These are phyloP conservation scores for Coptotermes formosanus DNA, from an alignment of 1,140 invertebrate genomes.

Conservation along the genomic window DNA sequence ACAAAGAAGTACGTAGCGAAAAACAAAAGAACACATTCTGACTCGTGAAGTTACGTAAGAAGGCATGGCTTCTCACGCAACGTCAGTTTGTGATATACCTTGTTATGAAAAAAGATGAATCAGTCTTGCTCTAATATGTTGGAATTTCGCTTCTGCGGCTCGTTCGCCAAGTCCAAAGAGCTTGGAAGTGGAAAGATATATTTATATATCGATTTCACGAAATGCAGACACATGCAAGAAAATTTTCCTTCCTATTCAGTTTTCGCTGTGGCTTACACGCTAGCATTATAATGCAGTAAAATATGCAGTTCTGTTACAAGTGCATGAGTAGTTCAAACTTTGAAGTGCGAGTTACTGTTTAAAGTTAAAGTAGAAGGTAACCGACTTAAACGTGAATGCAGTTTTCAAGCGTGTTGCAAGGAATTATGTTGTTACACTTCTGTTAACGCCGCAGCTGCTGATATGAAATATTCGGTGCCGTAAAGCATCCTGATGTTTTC, in stretches of 20 bases:
- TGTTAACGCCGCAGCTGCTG: too few species aligned
- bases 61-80: background rate
- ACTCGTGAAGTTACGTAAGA: background rate
- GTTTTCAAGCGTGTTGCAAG: too few species aligned
- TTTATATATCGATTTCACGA: conserved; percentile 3
- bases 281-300: too few species aligned
- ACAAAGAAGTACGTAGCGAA: background rate
- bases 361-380: too few species aligned
- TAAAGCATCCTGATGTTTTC: too few species aligned
- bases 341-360: too few species aligned
- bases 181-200: background rate
- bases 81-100: background rate
- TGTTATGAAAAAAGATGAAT: background rate
- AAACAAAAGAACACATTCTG: background rate
- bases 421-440: too few species aligned
- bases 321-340: too few species aligned
- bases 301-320: too few species aligned
- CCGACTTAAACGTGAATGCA: too few species aligned
- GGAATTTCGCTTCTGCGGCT: background rate
- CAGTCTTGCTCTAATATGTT: background rate
- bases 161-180: background rate
- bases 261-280: background rate
- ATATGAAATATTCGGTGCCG: too few species aligned
- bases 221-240: background rate
- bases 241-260: background rate